Evolutionary conservation across 2,113 vertebrate species (phyloP).

Genomic region (Sminthopsis crassicaudata): DNA sequence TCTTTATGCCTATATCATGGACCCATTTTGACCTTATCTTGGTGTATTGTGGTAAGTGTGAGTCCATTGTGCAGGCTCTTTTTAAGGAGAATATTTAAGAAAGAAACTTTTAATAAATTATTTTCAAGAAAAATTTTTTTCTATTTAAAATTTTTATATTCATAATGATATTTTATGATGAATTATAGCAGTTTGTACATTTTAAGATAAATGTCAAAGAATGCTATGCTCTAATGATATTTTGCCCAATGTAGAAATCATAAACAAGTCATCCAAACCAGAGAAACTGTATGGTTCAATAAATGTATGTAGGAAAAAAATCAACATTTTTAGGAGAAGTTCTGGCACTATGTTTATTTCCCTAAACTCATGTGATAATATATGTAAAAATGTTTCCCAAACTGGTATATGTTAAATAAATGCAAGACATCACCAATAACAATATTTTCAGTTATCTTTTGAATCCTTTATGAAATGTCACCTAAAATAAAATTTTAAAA

Average conservation of each 20-base stretch:
- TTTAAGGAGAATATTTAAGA: neutral
- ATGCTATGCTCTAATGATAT: neutral
- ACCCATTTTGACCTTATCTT: no score
- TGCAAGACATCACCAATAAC: neutral
- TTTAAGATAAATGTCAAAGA: constrained; percentile 13
- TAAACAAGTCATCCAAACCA: neutral
- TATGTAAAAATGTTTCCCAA: neutral
- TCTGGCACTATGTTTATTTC: neutral
- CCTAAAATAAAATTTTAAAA: neutral
- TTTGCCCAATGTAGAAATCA: neutral
- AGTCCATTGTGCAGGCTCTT: neutral
- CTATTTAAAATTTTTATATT: constrained; percentile 14
- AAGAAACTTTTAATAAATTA: neutral
- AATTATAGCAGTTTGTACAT: neutral
- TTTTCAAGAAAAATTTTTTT: neutral
- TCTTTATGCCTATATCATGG: no score
- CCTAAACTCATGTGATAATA: neutral
- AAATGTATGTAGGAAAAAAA: neutral
- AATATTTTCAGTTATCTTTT: neutral
- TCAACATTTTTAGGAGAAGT: neutral
- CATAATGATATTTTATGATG: neutral
- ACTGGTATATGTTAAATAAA: neutral
- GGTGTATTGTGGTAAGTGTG: no score
- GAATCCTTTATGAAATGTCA: neutral
- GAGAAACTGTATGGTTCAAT: neutral